A percentile compares a stretch with the other conserved stretches of the same genome.
phyloP scores from a whole-genome alignment of 2,113 vertebrate genomes.

The Glaucomys volans region DNA sequence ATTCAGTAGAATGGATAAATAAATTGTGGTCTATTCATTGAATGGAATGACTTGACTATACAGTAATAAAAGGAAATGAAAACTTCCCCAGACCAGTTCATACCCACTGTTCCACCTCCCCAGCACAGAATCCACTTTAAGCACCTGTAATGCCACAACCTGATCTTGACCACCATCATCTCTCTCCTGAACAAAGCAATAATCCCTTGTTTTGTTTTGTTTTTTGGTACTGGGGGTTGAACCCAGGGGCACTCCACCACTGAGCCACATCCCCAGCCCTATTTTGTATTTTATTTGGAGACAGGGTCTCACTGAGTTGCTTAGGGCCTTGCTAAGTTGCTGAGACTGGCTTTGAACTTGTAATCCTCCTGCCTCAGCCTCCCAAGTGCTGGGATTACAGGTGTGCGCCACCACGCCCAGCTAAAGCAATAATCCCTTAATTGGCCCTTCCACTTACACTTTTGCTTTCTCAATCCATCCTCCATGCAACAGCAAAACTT shows the following conservation, averaged over 20 bases:
- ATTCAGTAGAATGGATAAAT: background rate
- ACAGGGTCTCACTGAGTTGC: no score
- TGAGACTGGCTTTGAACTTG: no score
- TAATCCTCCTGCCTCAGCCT: no score
- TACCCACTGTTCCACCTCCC: background rate
- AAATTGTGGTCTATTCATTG: background rate
- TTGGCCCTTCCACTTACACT: background rate
- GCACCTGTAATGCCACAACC: background rate
- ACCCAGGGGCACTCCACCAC: no score
- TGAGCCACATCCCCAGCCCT: no score
- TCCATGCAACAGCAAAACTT: background rate
- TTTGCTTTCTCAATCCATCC: background rate
- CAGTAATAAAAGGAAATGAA: background rate
- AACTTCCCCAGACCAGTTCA: no score
- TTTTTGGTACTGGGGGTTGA: no score
- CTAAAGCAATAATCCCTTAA: background rate
- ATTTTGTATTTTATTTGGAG: no score
- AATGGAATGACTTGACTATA: background rate
- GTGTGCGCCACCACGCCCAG: no score
- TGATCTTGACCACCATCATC: background rate
- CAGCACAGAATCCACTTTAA: background rate
- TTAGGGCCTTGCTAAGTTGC: no score
- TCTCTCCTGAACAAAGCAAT: conserved; percentile 11
- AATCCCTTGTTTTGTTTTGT: no score
- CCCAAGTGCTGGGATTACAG: no score